Base-by-base conservation (phyloP, 2,113 vertebrate genomes). In the Corythoichthys haematopterus region DNA sequence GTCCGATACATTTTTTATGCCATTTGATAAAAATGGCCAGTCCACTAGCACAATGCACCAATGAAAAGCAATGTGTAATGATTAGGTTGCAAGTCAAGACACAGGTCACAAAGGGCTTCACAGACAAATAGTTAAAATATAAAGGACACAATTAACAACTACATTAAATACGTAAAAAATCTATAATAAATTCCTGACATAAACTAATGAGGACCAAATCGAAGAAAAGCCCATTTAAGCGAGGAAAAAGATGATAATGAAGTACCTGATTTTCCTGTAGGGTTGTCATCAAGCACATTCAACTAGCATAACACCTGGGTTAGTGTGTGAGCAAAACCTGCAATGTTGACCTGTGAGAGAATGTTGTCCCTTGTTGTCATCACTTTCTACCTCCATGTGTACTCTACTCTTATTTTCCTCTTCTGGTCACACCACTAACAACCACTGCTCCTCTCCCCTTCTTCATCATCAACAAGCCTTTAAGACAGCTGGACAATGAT, bases 401-500 rank as follows among this genome's bases (percentile, higher is more conserved):
- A 67, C 68, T 78, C 69, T 63, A 40, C 68, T 67, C 72, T 68
- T 50, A 72, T 74, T 80, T 78, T 58, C 51, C 65, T 64, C 57
- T 70, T 83, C 57, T 74, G 70, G 72, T 71, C 70, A 62, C 74
- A 78, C 71, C 59, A 64, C 70, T 81, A 82, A 88, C 88, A 81
- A 87, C 71, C 28, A 3, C 72, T 48, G 38, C 67, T 3, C 8
- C 72, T 73, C 70, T 61, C 61, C 69, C 76, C 75, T 76, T 64
- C 74, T 74, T 72, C 68, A 71, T 70, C 71, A 80, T 84, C 72
- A 79, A 80, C 82, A 85, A 84, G 76, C 73, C 75, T 87, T 74
- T 76, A 80, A 85, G 72, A 79, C 72, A 75, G 73, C 80, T 74
- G 70, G 83, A 86, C 72, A 72, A 79, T 74, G 69, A 87, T 82